phyloP scores from a whole-genome alignment of 2,113 vertebrate species.

The Dunckerocampus dactyliophorus region DNA sequence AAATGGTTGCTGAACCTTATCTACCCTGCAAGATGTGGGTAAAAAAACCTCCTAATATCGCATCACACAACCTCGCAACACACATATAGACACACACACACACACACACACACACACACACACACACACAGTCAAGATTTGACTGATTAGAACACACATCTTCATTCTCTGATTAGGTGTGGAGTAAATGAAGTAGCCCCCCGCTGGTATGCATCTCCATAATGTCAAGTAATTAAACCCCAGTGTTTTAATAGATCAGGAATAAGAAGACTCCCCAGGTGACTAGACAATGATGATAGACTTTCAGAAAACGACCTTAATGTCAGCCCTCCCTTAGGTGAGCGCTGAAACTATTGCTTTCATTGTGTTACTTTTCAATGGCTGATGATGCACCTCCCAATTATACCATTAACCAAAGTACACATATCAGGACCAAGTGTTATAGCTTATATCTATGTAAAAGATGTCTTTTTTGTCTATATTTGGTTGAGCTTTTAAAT shows the following conservation, averaged over 20 bases:
- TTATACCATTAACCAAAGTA: neutral
- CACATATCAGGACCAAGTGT: too few species aligned
- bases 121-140: slow-evolving; percentile 28
- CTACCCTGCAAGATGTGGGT: slow-evolving; percentile 24
- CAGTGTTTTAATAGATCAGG: slow-evolving; percentile 65
- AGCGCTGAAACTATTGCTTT: slow-evolving; percentile 24
- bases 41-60: slow-evolving; percentile 30
- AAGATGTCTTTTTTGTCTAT: too few species aligned
- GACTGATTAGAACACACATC: slow-evolving; percentile 67
- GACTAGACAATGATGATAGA: slow-evolving; percentile 52
- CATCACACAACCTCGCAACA: neutral
- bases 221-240: slow-evolving; percentile 74
- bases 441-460: too few species aligned
- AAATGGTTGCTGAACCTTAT: slow-evolving; percentile 18
- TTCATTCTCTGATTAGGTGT: slow-evolving; percentile 67
- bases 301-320: slow-evolving; percentile 39
- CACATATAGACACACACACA: neutral
- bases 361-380: slow-evolving; percentile 6
- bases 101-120: slow-evolving; percentile 12
- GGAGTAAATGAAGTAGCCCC: slow-evolving; percentile 65
- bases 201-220: slow-evolving; percentile 71
- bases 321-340: slow-evolving; percentile 30
- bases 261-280: slow-evolving; percentile 58
- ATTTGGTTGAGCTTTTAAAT: too few species aligned
- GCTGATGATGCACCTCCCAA: neutral